Evolutionary conservation across 2,797 vertebrate genomes (phyloP).

Genomic region (Nasua narica): DNA sequence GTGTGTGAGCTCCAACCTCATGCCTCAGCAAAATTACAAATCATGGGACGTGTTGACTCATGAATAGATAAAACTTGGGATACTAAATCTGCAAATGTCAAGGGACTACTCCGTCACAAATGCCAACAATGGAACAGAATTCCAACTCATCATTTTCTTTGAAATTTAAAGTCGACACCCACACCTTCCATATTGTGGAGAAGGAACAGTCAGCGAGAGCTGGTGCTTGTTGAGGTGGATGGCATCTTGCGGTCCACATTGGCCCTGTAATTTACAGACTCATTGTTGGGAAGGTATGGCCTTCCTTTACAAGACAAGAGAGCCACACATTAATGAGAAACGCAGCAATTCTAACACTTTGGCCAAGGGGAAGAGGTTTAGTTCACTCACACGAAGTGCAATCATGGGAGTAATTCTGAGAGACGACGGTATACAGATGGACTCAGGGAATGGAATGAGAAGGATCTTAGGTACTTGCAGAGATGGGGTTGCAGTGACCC

Average conservation of each 20-base stretch:
- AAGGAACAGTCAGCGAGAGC: background rate
- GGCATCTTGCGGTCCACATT: fast-evolving
- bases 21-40: conserved; percentile 38
- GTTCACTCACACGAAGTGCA: background rate
- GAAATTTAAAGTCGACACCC: background rate
- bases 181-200: background rate
- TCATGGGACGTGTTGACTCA: background rate
- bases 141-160: background rate
- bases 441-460: background rate
- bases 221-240: fast-evolving
- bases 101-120: background rate
- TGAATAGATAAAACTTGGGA: background rate
- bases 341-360: background rate
- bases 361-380: background rate
- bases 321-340: too few relatives aligned
- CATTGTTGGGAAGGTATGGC: fast-evolving
- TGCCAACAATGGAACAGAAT: background rate
- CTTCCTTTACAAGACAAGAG: background rate
- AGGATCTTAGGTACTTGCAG: fast-evolving
- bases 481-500: background rate
- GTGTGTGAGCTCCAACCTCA: background rate
- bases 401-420: background rate
- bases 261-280: fast-evolving
- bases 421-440: background rate
- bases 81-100: background rate